Evolutionary conservation across 1,140 invertebrate genomes (phyloP).

Genomic region (Aphidius gifuensis): DNA sequence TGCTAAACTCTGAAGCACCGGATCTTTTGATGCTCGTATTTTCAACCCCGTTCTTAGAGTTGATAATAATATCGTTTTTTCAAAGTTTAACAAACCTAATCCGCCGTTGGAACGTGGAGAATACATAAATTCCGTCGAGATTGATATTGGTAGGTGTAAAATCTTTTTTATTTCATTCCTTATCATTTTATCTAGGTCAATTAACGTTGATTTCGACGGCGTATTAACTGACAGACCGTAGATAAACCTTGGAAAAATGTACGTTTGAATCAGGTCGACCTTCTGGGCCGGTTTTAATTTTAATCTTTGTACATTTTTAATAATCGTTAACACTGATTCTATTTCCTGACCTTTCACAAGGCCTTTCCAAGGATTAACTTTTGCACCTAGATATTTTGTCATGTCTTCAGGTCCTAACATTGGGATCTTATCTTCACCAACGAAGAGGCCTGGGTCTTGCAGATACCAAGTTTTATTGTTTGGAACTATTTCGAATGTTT

Average conservation of each 20-base stretch:
- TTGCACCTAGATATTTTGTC: conserved; percentile 41
- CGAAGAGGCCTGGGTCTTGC: conserved; percentile 9
- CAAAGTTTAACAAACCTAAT: conserved; percentile 26
- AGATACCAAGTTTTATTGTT: conserved; percentile 36
- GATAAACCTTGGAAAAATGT: conserved; percentile 35
- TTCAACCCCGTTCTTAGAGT: conserved; percentile 11
- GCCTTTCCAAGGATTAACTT: conserved; percentile 30
- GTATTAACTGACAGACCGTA: conserved; percentile 29
- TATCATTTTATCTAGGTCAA: conserved; percentile 35
- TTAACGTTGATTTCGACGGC: conserved; percentile 28
- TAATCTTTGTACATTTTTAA: conserved; percentile 33
- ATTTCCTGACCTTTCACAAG: conserved; percentile 15
- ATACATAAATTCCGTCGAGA: conserved; percentile 36
- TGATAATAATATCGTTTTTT: conserved; percentile 20
- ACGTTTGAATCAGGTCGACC: conserved; percentile 30
- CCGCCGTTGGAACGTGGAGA: conserved; percentile 33
- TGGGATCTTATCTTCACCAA: conserved; percentile 19
- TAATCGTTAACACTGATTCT: not conserved
- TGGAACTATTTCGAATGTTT: conserved; percentile 32
- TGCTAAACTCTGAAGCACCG: no score
- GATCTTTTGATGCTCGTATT: not conserved
- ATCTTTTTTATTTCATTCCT: conserved; percentile 33
- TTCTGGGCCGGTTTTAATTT: conserved; percentile 42
- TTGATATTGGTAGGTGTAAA: conserved; percentile 36
- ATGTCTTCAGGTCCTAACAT: conserved; percentile 20